Evolutionary conservation across 2,888 invertebrate genomes (phyloP).

Genomic region (Aphidoletes aphidimyza): DNA sequence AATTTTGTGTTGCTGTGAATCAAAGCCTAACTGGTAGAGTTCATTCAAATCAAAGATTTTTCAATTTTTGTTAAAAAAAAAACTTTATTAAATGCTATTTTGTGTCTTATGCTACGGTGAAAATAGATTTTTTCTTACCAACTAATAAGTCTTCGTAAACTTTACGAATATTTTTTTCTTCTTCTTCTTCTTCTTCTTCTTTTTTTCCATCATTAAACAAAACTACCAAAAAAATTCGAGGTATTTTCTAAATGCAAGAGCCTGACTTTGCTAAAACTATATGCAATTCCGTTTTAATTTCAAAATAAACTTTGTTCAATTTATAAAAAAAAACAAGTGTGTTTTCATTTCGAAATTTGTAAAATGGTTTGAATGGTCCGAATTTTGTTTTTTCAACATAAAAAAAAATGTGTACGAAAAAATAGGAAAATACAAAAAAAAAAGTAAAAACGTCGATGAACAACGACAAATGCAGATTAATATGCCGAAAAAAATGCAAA

Average conservation of each 20-base stretch:
- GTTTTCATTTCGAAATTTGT: too few species aligned
- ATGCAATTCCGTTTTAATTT: too few species aligned
- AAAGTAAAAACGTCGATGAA: not conserved
- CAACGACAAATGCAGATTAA: too few species aligned
- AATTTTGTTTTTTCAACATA: too few species aligned
- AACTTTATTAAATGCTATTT: not conserved
- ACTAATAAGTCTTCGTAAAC: slow-evolving; percentile 25
- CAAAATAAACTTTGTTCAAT: too few species aligned
- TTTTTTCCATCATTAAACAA: too few species aligned
- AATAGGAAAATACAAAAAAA: not conserved
- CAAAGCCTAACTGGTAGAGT: too few species aligned
- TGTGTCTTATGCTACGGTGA: not conserved
- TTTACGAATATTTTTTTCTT: slow-evolving; percentile 43
- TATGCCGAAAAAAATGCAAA: too few species aligned
- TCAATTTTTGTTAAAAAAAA: not conserved
- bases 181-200: too few species aligned
- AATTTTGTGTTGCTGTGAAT: too few species aligned
- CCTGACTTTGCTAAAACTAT: not conserved
- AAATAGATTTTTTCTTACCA: slow-evolving; percentile 14
- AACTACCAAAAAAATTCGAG: not conserved
- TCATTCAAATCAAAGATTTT: not conserved
- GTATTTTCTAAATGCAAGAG: not conserved
- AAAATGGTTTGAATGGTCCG: too few species aligned
- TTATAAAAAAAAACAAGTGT: not conserved
- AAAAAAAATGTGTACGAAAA: too few species aligned